Evolutionary conservation across 2,797 vertebrate genomes (phyloP).

Genomic region (Anabas testudineus): DNA sequence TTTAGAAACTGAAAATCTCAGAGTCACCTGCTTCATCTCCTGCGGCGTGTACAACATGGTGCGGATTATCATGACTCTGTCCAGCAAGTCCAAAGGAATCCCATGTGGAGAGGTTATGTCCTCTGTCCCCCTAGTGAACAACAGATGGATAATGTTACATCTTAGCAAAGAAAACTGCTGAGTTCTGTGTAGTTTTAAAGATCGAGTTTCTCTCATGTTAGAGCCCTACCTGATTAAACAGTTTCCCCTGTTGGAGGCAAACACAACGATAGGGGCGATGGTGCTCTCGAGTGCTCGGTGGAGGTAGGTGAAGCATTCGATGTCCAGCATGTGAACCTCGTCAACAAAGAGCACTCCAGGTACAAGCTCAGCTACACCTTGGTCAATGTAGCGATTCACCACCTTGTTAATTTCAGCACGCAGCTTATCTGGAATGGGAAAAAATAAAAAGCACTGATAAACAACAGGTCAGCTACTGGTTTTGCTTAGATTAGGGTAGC

Average conservation of each 20-base stretch:
- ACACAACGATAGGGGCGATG: constrained; percentile 97
- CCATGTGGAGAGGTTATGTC: constrained; percentile 96
- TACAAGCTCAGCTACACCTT: constrained; percentile 96
- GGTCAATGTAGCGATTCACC: constrained; percentile 99
- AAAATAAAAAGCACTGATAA: neutral
- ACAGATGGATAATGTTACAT: neutral
- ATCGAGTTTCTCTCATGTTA: neutral
- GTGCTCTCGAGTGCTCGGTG: constrained; percentile 96
- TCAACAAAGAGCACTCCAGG: constrained; percentile 97
- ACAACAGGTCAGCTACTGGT: neutral
- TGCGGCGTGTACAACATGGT: constrained; percentile 97
- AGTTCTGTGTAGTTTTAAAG: neutral
- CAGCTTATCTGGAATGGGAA: constrained; percentile 89
- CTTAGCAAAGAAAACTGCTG: neutral
- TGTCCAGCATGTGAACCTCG: constrained; percentile 99
- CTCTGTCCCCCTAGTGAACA: constrained; percentile 90
- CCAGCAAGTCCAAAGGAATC: constrained; percentile 95
- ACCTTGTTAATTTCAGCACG: constrained; percentile 98
- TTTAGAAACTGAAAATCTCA: neutral
- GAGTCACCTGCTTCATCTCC: constrained; percentile 96
- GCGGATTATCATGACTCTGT: constrained; percentile 97
- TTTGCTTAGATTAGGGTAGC: neutral
- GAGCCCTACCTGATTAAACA: constrained; percentile 91
- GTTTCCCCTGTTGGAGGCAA: constrained; percentile 97
- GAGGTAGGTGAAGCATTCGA: constrained; percentile 98